Evolutionary conservation across 2,113 vertebrate species (phyloP).

Genomic region (Apus apus): DNA sequence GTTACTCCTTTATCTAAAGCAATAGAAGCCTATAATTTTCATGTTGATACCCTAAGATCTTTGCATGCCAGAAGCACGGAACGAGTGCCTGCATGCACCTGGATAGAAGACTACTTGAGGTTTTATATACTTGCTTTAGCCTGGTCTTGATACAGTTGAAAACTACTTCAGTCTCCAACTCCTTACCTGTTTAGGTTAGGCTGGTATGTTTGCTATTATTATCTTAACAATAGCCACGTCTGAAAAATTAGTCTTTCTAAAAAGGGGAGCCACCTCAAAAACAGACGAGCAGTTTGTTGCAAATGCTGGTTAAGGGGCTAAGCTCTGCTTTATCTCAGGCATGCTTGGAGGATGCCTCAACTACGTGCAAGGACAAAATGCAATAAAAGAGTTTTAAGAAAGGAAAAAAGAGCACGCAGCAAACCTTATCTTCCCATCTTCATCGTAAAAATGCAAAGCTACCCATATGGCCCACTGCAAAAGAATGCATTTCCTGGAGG

Average conservation of each 20-base stretch:
- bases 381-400: constrained; percentile 22
- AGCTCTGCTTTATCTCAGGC: constrained; percentile 22
- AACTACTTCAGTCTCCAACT: background rate
- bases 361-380: background rate
- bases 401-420: constrained; percentile 10
- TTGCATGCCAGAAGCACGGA: background rate
- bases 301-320: background rate
- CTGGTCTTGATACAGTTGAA: background rate
- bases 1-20: background rate
- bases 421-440: constrained; percentile 59
- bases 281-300: background rate
- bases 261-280: background rate
- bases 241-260: background rate
- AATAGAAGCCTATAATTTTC: background rate
- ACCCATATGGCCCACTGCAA: constrained; percentile 58
- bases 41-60: background rate
- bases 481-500: constrained; percentile 66
- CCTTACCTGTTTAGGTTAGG: background rate
- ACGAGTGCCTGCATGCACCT: background rate
- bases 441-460: constrained; percentile 55
- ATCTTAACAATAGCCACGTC: background rate
- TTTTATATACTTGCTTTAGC: background rate
- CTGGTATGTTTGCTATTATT: background rate
- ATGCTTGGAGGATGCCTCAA: background rate
- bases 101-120: background rate